Evolutionary conservation across 2,113 vertebrate genomes (phyloP).

Genomic region (Solea solea): DNA sequence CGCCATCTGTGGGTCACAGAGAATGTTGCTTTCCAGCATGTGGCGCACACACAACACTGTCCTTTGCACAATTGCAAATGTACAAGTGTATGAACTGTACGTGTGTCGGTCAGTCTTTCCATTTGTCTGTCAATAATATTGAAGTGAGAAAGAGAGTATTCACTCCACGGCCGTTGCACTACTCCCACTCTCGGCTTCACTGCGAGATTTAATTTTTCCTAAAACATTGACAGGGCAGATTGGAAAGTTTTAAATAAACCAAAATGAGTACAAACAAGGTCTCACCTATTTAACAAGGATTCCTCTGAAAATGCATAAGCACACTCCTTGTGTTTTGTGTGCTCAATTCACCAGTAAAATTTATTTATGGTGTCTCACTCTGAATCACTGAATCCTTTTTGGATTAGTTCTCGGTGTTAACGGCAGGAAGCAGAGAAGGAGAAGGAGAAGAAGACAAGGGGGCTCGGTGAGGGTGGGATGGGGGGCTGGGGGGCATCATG

Average conservation of each 20-base stretch:
- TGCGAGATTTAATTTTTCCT: conserved; percentile 64
- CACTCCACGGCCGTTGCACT: conserved; percentile 32
- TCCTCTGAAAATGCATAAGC: conserved; percentile 50
- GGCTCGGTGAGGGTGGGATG: too few species aligned
- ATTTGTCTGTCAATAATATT: conserved; percentile 40
- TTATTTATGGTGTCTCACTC: conserved; percentile 57
- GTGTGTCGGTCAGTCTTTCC: conserved; percentile 24
- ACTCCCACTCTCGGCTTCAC: conserved; percentile 44
- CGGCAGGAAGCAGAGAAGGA: conserved; percentile 50
- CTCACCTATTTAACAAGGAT: conserved; percentile 57
- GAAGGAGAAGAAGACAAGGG: conserved; percentile 29
- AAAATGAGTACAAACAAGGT: conserved; percentile 61
- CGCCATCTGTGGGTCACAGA: conserved; percentile 69
- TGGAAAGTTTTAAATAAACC: conserved; percentile 69
- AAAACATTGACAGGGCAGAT: conserved; percentile 57
- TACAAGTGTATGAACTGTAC: neutral
- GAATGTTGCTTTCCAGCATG: neutral
- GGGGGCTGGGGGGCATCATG: conserved; percentile 39
- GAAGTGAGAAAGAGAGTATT: conserved; percentile 41
- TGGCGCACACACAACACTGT: neutral
- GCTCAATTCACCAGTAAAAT: conserved; percentile 49
- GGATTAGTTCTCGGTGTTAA: conserved; percentile 67
- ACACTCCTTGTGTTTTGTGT: conserved; percentile 64
- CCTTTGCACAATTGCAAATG: neutral
- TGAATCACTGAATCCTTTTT: conserved; percentile 40